A percentile compares a stretch with the other conserved stretches of the same genome.
Evolutionary conservation across 1,140 invertebrate genomes (phyloP).

Genomic region (Zaprionus ghesquierei): DNA sequence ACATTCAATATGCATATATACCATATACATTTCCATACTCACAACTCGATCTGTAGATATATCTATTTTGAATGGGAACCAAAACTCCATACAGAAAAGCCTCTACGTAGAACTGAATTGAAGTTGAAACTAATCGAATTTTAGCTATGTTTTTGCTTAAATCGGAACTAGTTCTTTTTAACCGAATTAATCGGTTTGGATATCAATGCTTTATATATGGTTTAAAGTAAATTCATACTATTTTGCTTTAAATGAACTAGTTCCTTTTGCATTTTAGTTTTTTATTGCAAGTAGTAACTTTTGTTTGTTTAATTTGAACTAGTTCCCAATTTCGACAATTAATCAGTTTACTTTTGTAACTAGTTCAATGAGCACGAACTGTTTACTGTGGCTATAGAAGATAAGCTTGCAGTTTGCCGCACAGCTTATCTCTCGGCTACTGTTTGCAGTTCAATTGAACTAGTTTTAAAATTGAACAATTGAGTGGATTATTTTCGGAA

Average conservation of each 20-base stretch:
- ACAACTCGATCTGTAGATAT: background rate
- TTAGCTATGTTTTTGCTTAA: background rate
- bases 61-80: slow-evolving; percentile 16
- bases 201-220: background rate
- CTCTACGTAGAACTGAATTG: slow-evolving; percentile 6
- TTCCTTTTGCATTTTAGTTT: background rate
- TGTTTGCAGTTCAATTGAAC: background rate
- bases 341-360: too few relatives aligned
- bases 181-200: background rate
- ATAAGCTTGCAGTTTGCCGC: background rate
- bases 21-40: too few relatives aligned
- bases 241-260: background rate
- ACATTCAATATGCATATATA: background rate
- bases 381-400: background rate
- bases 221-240: background rate
- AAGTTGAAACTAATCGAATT: background rate
- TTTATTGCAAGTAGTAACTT: background rate
- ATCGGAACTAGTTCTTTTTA: background rate
- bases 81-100: slow-evolving; percentile 35
- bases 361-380: background rate
- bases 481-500: background rate
- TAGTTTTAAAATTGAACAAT: background rate
- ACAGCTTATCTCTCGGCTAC: background rate
- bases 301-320: slow-evolving; percentile 2
- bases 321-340: background rate